These are phyloP conservation scores for Microctenopoma stevenorrisi DNA, from an alignment of 2,797 vertebrate genomes.

Conservation along the genomic window DNA sequence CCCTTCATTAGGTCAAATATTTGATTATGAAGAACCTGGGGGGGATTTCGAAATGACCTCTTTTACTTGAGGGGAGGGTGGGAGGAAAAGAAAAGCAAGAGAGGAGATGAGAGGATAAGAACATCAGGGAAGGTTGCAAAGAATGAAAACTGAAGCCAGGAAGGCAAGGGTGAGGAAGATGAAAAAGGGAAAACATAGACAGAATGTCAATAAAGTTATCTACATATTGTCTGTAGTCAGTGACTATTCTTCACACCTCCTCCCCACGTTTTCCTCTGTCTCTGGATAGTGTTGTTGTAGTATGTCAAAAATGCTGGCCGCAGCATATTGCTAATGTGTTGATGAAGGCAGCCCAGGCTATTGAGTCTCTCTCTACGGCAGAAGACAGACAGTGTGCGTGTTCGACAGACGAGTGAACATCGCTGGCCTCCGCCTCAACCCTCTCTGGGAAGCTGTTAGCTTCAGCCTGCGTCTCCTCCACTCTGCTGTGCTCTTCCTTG, in stretches of 20 bases:
- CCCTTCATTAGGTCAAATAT: constrained; percentile 83
- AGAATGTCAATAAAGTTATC: constrained; percentile 35
- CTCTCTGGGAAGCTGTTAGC: constrained; percentile 78
- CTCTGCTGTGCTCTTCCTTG: constrained; percentile 49
- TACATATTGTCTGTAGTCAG: constrained; percentile 43
- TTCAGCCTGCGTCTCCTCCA: constrained; percentile 67
- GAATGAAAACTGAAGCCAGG: constrained; percentile 15
- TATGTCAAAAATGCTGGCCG: constrained; percentile 61
- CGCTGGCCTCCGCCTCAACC: constrained; percentile 78
- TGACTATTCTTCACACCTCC: constrained; percentile 54
- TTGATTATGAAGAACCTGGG: constrained; percentile 77
- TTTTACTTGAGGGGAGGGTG: constrained; percentile 34
- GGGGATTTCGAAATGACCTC: constrained; percentile 63
- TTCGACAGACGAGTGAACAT: constrained; percentile 78
- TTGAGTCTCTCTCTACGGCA: constrained; percentile 65
- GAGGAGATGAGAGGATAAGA: not conserved
- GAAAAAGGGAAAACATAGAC: constrained; percentile 18
- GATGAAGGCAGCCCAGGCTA: constrained; percentile 72
- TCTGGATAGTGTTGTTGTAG: constrained; percentile 60
- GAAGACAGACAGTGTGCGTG: constrained; percentile 74
- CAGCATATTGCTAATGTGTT: constrained; percentile 79
- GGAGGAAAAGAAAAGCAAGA: constrained; percentile 17
- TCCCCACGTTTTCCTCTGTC: constrained; percentile 47
- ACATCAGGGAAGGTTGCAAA: constrained; percentile 2
- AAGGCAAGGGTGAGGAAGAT: constrained; percentile 14